Percentiles rank a stretch among this genome's conserved stretches.
phyloP scores from a whole-genome alignment of 23 tunicate genomes.

The Diplosoma virens region DNA sequence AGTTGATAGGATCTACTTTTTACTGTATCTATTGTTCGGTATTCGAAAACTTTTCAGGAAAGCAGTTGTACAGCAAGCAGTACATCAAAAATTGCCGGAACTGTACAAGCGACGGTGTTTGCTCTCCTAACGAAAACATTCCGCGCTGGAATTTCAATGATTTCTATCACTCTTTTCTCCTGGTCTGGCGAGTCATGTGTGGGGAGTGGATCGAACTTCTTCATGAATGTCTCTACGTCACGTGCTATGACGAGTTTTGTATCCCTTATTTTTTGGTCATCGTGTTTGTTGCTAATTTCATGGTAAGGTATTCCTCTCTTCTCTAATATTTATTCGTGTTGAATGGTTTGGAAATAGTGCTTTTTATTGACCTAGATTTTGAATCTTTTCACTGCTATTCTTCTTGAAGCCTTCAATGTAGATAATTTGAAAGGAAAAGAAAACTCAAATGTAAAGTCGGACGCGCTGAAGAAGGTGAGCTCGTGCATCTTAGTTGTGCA shows the following conservation, averaged over 20 bases:
- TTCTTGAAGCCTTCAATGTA: slow-evolving; percentile 81
- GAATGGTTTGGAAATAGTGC: too few relatives aligned
- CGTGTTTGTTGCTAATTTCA: slow-evolving; percentile 82
- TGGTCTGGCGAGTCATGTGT: slow-evolving; percentile 95
- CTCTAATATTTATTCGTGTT: too few relatives aligned
- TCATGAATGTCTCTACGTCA: slow-evolving; percentile 67
- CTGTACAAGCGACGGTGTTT: background rate
- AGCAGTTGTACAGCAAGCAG: slow-evolving; percentile 60
- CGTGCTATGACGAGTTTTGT: slow-evolving; percentile 51
- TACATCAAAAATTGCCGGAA: slow-evolving; percentile 32
- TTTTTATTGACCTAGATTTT: slow-evolving; percentile 73
- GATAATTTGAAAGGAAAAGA: slow-evolving; percentile 55
- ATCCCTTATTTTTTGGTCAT: slow-evolving; percentile 63
- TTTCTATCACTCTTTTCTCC: slow-evolving; percentile 78
- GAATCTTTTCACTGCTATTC: slow-evolving; percentile 87
- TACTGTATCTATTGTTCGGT: too few relatives aligned
- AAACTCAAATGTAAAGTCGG: slow-evolving; percentile 12
- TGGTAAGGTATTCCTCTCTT: too few relatives aligned
- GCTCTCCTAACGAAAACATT: slow-evolving; percentile 38
- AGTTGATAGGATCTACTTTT: too few relatives aligned
- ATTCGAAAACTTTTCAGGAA: slow-evolving; percentile 66
- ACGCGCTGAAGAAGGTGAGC: background rate
- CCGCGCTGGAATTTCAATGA: slow-evolving; percentile 93
- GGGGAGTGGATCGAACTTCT: slow-evolving; percentile 97
- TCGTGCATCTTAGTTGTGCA: too few relatives aligned